These are phyloP conservation scores for Mesocricetus auratus DNA, from an alignment of 2,113 vertebrate species.

Conservation along the genomic window DNA sequence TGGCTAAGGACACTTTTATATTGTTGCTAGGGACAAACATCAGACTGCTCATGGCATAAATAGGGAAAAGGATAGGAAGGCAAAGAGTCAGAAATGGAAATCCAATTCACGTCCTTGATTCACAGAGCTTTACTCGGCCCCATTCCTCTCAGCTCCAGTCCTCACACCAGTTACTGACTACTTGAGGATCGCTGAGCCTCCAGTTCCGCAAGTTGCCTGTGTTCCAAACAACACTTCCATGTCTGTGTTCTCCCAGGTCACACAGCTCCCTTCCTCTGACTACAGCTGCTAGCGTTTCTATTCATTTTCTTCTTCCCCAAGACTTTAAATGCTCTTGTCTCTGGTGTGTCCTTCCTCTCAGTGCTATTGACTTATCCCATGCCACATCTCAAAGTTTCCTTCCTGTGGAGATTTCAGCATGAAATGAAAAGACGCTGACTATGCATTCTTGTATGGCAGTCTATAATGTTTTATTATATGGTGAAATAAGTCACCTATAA, in stretches of 20 bases:
- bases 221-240: not conserved
- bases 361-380: conserved; percentile 17
- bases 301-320: not conserved
- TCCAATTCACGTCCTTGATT: not conserved
- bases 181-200: not conserved
- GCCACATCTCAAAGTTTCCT: conserved; percentile 9
- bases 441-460: conserved; percentile 58
- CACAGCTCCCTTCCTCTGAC: not conserved
- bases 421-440: conserved; percentile 33
- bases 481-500: conserved; percentile 19
- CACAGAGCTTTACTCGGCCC: not conserved
- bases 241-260: not conserved
- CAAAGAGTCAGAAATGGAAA: not conserved
- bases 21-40: not conserved
- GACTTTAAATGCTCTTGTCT: not conserved
- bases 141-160: not conserved
- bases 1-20: not conserved
- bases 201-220: not conserved
- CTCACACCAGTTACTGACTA: not conserved
- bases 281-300: not conserved
- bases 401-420: conserved; percentile 26
- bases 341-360: not conserved
- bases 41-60: not conserved
- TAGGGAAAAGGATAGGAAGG: not conserved
- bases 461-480: conserved; percentile 70